A percentile compares a stretch with the other conserved stretches of the same genome.
phyloP scores from a whole-genome alignment of 2,797 vertebrate genomes.

The Lepilemur septentrionalis region DNA sequence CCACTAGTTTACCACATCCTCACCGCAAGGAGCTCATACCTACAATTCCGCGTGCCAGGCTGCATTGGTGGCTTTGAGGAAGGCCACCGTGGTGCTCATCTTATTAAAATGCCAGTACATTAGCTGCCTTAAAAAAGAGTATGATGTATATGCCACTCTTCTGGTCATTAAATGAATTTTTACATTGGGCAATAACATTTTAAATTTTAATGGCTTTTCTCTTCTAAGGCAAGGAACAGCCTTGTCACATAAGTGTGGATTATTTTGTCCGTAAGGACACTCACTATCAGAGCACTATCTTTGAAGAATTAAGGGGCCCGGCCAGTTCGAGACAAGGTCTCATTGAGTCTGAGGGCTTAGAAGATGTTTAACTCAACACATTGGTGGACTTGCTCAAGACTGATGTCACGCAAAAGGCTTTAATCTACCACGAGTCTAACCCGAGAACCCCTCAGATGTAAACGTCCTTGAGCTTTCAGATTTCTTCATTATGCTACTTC shows the following conservation, averaged over 20 bases:
- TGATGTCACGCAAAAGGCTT: not conserved
- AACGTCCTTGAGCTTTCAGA: not conserved
- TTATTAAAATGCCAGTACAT: not conserved
- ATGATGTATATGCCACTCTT: not conserved
- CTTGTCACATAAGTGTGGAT: not conserved
- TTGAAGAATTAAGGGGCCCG: not conserved
- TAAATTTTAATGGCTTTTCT: not conserved
- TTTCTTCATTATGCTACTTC: conserved; percentile 20
- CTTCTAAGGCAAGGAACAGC: not conserved
- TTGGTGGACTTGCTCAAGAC: not conserved
- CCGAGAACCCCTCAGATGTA: not conserved
- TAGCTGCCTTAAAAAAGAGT: not conserved
- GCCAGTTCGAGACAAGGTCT: not conserved
- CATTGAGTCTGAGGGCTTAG: not conserved
- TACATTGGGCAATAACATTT: not conserved
- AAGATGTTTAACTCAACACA: not conserved
- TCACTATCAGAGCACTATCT: not conserved
- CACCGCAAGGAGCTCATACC: not conserved
- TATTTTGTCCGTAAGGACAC: not conserved
- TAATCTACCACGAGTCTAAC: not conserved
- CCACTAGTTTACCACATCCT: conserved; percentile 35
- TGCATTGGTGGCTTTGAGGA: not conserved
- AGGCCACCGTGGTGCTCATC: not conserved
- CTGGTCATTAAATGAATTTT: not conserved
- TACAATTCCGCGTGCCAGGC: not conserved